phyloP scores from a whole-genome alignment of 2,113 vertebrate species.

The Passer montanus region DNA sequence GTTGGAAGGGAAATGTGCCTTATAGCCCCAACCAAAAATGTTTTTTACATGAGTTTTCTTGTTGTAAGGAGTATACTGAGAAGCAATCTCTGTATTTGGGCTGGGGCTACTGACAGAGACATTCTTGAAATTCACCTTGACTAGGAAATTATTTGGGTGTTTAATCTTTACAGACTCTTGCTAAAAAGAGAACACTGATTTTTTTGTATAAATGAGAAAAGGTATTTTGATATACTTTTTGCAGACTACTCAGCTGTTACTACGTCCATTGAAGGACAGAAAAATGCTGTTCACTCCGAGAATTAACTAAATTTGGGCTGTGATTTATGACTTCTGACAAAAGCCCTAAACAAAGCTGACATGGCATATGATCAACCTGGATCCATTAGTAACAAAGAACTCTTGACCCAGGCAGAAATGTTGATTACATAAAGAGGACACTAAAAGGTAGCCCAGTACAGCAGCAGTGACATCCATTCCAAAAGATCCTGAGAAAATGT shows the following conservation, averaged over 20 bases:
- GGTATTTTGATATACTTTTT: not conserved
- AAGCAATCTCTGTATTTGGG: not conserved
- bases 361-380: not conserved
- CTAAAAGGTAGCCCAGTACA: not conserved
- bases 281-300: not conserved
- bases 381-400: slow-evolving; percentile 21
- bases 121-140: not conserved
- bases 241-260: not conserved
- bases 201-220: not conserved
- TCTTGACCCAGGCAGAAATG: not conserved
- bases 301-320: slow-evolving; percentile 25
- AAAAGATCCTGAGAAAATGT: not conserved
- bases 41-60: not conserved
- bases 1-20: not conserved
- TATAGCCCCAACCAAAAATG: not conserved
- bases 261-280: not conserved
- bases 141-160: not conserved
- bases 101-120: not conserved
- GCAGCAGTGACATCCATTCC: not conserved
- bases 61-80: not conserved
- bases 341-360: not conserved
- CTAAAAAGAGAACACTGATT: not conserved
- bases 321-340: slow-evolving; percentile 33
- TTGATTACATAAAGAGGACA: not conserved
- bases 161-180: not conserved